Base-by-base conservation (phyloP, 2,888 invertebrate genomes). In the Heteropelma amictum region DNA sequence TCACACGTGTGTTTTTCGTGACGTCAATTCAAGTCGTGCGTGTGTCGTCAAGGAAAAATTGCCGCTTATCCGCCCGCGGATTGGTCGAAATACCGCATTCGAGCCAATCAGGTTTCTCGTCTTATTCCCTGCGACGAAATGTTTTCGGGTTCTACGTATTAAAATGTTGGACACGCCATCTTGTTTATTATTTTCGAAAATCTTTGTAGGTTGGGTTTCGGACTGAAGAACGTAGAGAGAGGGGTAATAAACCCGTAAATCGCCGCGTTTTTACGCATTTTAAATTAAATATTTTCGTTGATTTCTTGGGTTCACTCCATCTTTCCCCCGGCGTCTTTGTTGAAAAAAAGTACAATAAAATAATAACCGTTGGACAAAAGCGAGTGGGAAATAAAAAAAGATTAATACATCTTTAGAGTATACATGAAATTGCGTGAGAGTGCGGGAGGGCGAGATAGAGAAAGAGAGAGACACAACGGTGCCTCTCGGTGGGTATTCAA, bases 111-210 rank as follows among this genome's bases (percentile, higher is more conserved):
- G 8, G 67, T 28, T n/a, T 12, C 26, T 61, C 71, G 82, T 83
- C 75, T 80, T 82, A 86, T 81, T 49, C 42, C 12, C 19, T 28
- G 17, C 26, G 40, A 38, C 17, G 45, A 60, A n/a, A 51, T 28
- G 28, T 19, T 40, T 26, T 38, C 49, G 51, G 26, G 51, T 30
- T 35, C 38, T n/a, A 38, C 19, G 26, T 35, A 28, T 38, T 12
- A 40, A 12, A 51, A 40, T 49, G 26, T 23, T 26, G 35, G 14
- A 40, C n/a, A 12, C 19, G 86, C 88, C 88, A 88, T 88, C 84
- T 88, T 87, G 85, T 87, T 61, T 88, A 85, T 86, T 86, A 86
- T 88, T 88, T 88, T 88, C 87, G 88, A 88, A 89, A 88, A 87
- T 87, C 85, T 83, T 83, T 82, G 84, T 81, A 78, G 76, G 76